Evolutionary conservation across 30 jellyfish, hydroid and myxozoan genomes (phyloP), one percentile per base, ranked within the genome.

Genomic region (Nemopilema nomurai): DNA sequence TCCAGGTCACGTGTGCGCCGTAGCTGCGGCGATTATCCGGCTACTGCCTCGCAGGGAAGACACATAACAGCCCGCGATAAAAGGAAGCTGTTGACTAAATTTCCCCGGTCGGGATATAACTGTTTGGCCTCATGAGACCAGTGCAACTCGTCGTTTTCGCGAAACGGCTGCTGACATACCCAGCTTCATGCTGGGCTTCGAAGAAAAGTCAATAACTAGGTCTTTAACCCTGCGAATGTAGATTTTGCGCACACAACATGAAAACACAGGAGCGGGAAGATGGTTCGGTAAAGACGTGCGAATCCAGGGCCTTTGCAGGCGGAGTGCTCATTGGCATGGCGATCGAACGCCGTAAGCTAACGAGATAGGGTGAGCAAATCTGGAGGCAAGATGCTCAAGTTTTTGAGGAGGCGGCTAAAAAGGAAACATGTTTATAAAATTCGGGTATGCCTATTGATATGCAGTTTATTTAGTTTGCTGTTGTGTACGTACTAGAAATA

Each of bases 371-470:
- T 41, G 13, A 41, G 9, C 9, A 13, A 41, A 41, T 41, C 57
- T 41, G 57, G 57, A 41, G 9, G 21, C 71, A 72, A 22, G 19
- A 72, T 63, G 91, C 62, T 53, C 57, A 70, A 50, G 68, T 69
- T 69, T 51, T 32, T 63, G 18, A 83, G 49, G 73, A 31, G 31
- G 57, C 26, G 71, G 49, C 70, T 83, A 18, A 73, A 62, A 75
- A 67, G 53, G 65, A 67, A 71, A 32, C 82, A 81, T 53, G 82
- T 78, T 67, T 72, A 83, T 41, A 66, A 62, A 41, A 75, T 49
- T 28, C 83, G 83, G 82, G 90, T 71, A 81, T 33, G 83, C 21
- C 0, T n/a, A n/a, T n/a, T n/a, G n/a, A n/a, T n/a, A n/a, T n/a
- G n/a, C n/a, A n/a, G n/a, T n/a, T n/a, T n/a, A n/a, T n/a, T n/a